These are phyloP conservation scores for Melikaiella ostensackeni DNA, from an alignment of 2,888 invertebrate genomes.

Conservation along the genomic window DNA sequence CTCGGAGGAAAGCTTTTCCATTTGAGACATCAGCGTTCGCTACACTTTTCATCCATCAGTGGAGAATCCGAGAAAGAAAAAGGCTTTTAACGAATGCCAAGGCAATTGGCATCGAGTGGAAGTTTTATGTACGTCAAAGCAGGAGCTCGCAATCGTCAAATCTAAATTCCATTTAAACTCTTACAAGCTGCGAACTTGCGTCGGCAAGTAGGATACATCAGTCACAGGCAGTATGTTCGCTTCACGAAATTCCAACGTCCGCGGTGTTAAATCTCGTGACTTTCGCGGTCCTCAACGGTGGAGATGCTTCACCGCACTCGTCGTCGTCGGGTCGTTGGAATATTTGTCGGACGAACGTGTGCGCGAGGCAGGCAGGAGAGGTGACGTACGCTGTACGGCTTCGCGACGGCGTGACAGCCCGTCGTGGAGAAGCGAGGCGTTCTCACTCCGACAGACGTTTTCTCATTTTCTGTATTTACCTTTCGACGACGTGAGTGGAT, in stretches of 20 bases:
- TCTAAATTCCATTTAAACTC: constrained; percentile 28
- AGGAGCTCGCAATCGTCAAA: constrained; percentile 1
- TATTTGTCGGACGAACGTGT: constrained; percentile 40
- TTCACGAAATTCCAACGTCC: constrained; percentile 16
- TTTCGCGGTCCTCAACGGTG: constrained; percentile 13
- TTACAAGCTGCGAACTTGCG: background rate
- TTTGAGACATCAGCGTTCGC: background rate
- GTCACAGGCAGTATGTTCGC: constrained; percentile 3
- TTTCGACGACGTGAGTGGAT: constrained; percentile 57
- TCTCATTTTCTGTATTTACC: constrained; percentile 61
- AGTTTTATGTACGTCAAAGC: background rate
- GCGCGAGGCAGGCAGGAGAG: constrained; percentile 47
- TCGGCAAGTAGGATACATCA: background rate
- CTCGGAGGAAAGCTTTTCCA: background rate
- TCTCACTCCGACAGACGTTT: constrained; percentile 58
- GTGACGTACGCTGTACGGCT: constrained; percentile 54
- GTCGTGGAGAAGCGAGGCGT: constrained; percentile 55
- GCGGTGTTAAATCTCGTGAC: constrained; percentile 30
- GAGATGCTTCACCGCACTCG: constrained; percentile 9
- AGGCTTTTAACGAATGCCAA: background rate
- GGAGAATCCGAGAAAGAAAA: background rate
- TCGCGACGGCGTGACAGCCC: constrained; percentile 47
- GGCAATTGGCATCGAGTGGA: background rate
- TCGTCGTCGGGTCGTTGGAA: constrained; percentile 18
- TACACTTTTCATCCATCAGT: background rate